Evolutionary conservation across 2,888 invertebrate genomes (phyloP), one percentile per base, ranked within the genome.

Genomic region (Epistrophe eligans): DNA sequence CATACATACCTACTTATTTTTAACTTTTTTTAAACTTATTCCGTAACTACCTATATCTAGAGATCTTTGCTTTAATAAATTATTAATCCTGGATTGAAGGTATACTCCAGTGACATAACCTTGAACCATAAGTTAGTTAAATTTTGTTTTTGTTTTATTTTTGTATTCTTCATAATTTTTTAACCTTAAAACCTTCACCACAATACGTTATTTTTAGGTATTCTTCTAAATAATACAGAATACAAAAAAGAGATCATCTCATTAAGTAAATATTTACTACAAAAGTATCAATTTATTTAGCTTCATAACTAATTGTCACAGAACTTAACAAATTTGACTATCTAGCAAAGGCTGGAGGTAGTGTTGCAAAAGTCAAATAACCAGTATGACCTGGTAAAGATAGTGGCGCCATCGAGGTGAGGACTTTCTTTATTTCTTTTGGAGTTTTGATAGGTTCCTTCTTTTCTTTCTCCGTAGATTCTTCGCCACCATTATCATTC

Each of bases 331-430:
- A n/a, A 15, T 17, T 13, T 11, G 4, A 50, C 35, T 82, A 85
- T 73, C 85, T 77, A 4, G 82, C 82, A 43, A 85, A 85, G 38
- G 45, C 52, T 64, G 97, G 96, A 11, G 97, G 97, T 70, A 98
- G 93, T 0, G 98, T 97, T 6, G 98, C 99, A 91, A 98, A 97
- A 17, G 99, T 99, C 88, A 99, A 94, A 93, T 97, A 99, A 4
- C 99, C 99, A 9, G 99, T 99, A 93, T 99, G 99, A 0, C 99
- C 99, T 0, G 98, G 97, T 91, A 96, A 95, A 89, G 95, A 94
- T 84, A 94, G 91, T 9, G 97, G 96, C 90, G 97, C 96, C 5
- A 95, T 93, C 2, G 96, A 96, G 13, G 96, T 95, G 38, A 95
- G 93, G 90, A 95, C 94, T 90, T 94, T 95, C 50, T 94, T 94